These are phyloP conservation scores for Phorcus lineatus DNA, from an alignment of 2,888 invertebrate species.

Conservation along the genomic window DNA sequence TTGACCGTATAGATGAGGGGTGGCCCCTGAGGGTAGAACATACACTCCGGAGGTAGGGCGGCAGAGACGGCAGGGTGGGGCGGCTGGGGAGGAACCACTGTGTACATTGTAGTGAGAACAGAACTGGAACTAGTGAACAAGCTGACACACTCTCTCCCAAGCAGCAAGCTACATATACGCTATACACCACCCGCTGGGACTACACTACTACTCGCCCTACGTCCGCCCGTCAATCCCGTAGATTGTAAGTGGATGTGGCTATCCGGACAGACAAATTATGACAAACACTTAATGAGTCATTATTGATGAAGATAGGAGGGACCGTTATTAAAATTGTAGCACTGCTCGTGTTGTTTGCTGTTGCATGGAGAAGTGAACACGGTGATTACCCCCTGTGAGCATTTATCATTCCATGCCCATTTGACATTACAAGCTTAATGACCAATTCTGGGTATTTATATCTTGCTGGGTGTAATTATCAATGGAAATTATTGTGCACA, in stretches of 20 bases:
- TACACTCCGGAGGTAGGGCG: neutral
- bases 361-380: no score
- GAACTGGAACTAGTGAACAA: neutral
- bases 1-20: conserved; percentile 22
- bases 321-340: no score
- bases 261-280: neutral
- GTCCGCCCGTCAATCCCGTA: neutral
- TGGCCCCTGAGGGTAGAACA: conserved; percentile 19
- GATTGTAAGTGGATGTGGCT: neutral
- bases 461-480: no score
- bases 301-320: neutral
- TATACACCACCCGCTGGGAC: neutral
- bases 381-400: no score
- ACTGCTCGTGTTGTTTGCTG: no score
- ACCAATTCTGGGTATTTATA: no score
- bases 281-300: conserved; percentile 5
- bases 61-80: neutral
- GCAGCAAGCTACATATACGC: neutral
- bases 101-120: conserved; percentile 18
- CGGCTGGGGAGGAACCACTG: conserved; percentile 19
- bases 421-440: no score
- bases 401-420: no score
- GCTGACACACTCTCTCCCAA: no score
- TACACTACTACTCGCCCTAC: neutral
- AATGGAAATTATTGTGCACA: no score